Evolutionary conservation across 2,888 invertebrate species (phyloP), one percentile per base, ranked within the genome.

Genomic region (Euproctis similis): DNA sequence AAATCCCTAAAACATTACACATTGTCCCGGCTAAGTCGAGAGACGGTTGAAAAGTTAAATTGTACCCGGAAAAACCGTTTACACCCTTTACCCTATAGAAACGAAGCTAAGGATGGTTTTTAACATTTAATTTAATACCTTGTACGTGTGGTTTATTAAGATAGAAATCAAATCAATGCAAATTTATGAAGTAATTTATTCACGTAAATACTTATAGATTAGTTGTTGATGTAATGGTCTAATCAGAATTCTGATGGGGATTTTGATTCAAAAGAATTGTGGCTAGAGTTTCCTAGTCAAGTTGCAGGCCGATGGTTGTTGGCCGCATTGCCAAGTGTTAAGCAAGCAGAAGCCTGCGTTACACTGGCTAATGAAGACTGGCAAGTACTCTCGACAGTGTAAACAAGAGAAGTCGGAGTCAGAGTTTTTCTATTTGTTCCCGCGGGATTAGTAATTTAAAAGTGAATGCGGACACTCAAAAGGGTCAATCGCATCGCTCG

Each of bases 371-470:
- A 82, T 80, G 80, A 82, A 81, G 81, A 78, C 74, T 69, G 72
- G 80, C 77, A 68, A 81, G 82, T 68, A 72, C 71, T 70, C 81
- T 80, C 69, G 73, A 73, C 63, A 73, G 62, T 64, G 77, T 71
- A 81, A 82, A 82, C 76, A 81, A 57, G 55, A 66, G 59, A 59
- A 56, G 60, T 69, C 69, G 55, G 61, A 67, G 75, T 68, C 70
- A 53, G n/a, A n/a, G 62, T 68, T 66, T 66, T 68, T 67, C 74
- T 78, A 69, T 82, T 80, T 80, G 61, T 74, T 66, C 78, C 61
- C 75, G 71, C 80, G 73, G 76, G 80, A 82, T 84, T 82, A 82
- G 77, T 80, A 84, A 84, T 84, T 84, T 84, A 84, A 84, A 84
- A 84, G 84, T 84, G 82, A 84, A 84, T 84, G 81, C 77, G 75